A percentile compares a stretch with the other conserved stretches of the same genome.
Conservation (phyloP, 2,888 invertebrate genomes). For the Drosophila acutilabella region DNA sequence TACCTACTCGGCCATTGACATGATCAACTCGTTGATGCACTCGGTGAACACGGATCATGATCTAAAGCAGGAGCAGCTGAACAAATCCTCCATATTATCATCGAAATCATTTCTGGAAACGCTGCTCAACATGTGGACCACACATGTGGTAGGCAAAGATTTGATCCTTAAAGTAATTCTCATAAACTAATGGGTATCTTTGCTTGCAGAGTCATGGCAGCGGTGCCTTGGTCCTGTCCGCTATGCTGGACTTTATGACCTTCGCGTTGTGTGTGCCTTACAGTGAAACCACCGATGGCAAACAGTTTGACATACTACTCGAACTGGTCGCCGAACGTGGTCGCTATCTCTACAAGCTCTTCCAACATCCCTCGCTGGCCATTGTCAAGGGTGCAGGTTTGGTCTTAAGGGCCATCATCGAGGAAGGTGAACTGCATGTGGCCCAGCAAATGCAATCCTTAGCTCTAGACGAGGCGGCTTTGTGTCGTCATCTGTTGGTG, state of each 20-base stretch:
- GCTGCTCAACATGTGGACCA: constrained; percentile 96
- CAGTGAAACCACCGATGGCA: constrained; percentile 99
- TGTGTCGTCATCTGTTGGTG: constrained; percentile 95
- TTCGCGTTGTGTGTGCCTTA: constrained; percentile 99
- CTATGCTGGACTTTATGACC: constrained; percentile 99
- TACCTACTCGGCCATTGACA: constrained; percentile 98
- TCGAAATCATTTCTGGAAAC: constrained; percentile 96
- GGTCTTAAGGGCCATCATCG: constrained; percentile 98
- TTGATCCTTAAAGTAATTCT: background rate
- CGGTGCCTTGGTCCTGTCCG: constrained; percentile 97
- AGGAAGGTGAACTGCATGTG: constrained; percentile 97
- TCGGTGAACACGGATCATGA: constrained; percentile 99
- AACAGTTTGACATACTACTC: constrained; percentile 96
- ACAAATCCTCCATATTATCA: constrained; percentile 97
- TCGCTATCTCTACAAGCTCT: constrained; percentile 93
- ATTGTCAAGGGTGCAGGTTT: constrained; percentile 99
- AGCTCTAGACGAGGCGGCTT: constrained; percentile 97
- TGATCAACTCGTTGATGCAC: constrained; percentile 98
- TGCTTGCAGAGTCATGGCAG: constrained; percentile 92
- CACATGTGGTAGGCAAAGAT: constrained; percentile 91
- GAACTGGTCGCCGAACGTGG: constrained; percentile 98
- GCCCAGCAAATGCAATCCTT: constrained; percentile 97
- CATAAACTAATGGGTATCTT: background rate
- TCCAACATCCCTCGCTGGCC: constrained; percentile 96
- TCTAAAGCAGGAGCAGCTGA: constrained; percentile 98